phyloP scores from a whole-genome alignment of 2,797 vertebrate species.

The Nyctalus aviator region DNA sequence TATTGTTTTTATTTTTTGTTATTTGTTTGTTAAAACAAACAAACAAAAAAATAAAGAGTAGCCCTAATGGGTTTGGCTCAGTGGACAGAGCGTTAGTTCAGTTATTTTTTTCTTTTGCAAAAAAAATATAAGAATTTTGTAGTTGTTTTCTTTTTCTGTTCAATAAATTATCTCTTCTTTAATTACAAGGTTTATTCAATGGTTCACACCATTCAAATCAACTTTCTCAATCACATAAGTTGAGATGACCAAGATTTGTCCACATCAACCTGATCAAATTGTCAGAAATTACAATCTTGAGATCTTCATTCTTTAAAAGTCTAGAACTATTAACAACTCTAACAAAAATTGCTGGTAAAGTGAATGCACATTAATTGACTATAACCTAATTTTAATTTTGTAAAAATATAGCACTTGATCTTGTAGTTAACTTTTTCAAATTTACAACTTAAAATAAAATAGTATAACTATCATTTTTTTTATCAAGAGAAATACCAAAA shows the following conservation, averaged over 20 bases:
- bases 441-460: neutral
- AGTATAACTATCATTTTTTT: neutral
- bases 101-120: neutral
- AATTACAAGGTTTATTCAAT: neutral
- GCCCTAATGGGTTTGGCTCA: too few relatives aligned
- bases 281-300: neutral
- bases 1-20: neutral
- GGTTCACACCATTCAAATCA: neutral
- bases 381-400: neutral
- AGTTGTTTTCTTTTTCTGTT: neutral
- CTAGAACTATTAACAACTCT: too few relatives aligned
- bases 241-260: neutral
- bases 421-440: neutral
- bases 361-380: fast-evolving
- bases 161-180: neutral
- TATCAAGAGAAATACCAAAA: neutral
- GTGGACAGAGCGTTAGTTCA: too few relatives aligned
- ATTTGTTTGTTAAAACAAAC: neutral
- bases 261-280: fast-evolving
- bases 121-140: neutral
- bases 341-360: neutral
- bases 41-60: neutral
- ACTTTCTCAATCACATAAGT: fast-evolving
- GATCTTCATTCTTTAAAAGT: too few relatives aligned
- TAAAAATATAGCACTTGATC: neutral